Evolutionary conservation across 1,140 invertebrate species (phyloP).

Genomic region (Drosophila pectinifera): DNA sequence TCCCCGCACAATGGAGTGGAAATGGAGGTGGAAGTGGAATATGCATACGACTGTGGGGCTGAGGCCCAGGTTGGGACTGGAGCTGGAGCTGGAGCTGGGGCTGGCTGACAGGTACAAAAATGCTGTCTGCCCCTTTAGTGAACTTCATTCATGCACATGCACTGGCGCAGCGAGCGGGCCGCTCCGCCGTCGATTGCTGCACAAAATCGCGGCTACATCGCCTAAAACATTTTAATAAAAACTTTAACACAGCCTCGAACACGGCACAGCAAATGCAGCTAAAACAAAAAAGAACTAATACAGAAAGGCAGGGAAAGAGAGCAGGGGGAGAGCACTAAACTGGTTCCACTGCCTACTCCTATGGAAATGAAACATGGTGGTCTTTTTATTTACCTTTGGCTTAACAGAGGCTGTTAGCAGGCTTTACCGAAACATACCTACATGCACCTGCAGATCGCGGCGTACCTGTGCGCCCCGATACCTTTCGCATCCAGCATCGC

Average conservation of each 20-base stretch:
- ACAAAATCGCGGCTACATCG: slow-evolving; percentile 47
- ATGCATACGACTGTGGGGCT: slow-evolving; percentile 44
- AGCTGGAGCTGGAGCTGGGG: slow-evolving; percentile 5
- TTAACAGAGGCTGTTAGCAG: slow-evolving; percentile 74
- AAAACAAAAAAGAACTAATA: slow-evolving; percentile 46
- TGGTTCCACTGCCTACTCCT: slow-evolving; percentile 54
- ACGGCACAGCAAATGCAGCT: slow-evolving; percentile 31
- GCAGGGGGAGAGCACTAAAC: slow-evolving; percentile 52
- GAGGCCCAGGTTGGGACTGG: background rate
- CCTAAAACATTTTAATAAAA: slow-evolving; percentile 56
- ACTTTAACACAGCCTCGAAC: slow-evolving; percentile 46
- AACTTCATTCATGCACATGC: slow-evolving; percentile 80
- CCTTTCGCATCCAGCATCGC: slow-evolving; percentile 34
- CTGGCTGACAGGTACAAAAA: slow-evolving; percentile 58
- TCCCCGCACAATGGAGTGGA: slow-evolving; percentile 42
- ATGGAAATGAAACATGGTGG: slow-evolving; percentile 74
- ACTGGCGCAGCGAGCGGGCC: slow-evolving; percentile 57
- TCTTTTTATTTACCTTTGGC: slow-evolving; percentile 65
- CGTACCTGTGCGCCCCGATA: slow-evolving; percentile 40
- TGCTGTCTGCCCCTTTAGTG: slow-evolving; percentile 73
- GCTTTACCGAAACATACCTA: slow-evolving; percentile 25
- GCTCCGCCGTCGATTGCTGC: slow-evolving; percentile 35
- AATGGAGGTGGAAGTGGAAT: slow-evolving; percentile 53
- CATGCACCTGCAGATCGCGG: slow-evolving; percentile 72
- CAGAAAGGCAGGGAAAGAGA: slow-evolving; percentile 17